Conservation (phyloP, 2,888 invertebrate species). For the Drosophila kanekoi region DNA sequence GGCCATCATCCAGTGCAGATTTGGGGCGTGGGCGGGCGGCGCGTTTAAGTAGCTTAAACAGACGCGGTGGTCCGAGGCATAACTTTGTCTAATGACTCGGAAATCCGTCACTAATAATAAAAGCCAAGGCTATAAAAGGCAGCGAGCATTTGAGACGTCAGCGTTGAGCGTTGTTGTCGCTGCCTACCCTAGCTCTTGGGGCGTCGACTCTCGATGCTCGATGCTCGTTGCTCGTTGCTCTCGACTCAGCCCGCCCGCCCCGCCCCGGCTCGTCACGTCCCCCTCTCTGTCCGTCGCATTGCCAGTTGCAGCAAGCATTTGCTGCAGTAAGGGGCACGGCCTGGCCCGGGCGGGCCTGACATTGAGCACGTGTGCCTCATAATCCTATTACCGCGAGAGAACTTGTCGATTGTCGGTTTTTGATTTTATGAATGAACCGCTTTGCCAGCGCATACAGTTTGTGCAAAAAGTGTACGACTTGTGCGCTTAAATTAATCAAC, state of each 20-base stretch:
- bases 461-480: constrained; percentile 20
- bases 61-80: constrained; percentile 83
- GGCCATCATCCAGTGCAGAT: constrained; percentile 4
- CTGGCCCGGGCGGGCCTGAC: constrained; percentile 40
- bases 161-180: constrained; percentile 26
- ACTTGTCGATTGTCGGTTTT: constrained; percentile 46
- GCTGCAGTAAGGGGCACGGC: constrained; percentile 24
- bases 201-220: constrained; percentile 5
- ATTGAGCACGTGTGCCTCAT: constrained; percentile 79
- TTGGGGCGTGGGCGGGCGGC: constrained; percentile 66
- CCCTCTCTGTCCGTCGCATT: background rate
- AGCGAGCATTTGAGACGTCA: constrained; percentile 74
- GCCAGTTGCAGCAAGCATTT: constrained; percentile 63
- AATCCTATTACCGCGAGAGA: constrained; percentile 77
- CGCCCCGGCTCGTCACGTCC: background rate
- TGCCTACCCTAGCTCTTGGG: constrained; percentile 12
- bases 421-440: constrained; percentile 71
- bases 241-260: no score
- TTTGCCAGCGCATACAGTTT: constrained; percentile 30
- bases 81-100: constrained; percentile 85
- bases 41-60: constrained; percentile 83
- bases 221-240: background rate
- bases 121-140: constrained; percentile 74
- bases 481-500: background rate
- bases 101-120: constrained; percentile 84